phyloP scores from a whole-genome alignment of 2,797 vertebrate genomes.

The Diplodus sargus region DNA sequence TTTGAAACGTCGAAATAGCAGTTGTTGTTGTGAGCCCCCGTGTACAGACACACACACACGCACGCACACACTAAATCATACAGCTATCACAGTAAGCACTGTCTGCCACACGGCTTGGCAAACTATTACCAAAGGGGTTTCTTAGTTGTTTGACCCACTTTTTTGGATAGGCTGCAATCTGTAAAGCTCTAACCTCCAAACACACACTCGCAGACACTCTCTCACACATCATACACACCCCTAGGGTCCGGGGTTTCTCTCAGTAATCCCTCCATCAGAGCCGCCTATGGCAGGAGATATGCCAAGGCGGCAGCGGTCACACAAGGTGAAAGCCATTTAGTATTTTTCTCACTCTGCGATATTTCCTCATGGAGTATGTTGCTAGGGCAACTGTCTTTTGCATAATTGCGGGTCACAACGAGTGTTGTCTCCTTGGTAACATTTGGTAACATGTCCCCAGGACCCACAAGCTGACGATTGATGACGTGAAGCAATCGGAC shows the following conservation, averaged over 20 bases:
- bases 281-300: conserved; percentile 44
- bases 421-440: conserved; percentile 71
- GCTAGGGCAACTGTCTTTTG: conserved; percentile 70
- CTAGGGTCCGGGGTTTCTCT: conserved; percentile 46
- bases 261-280: conserved; percentile 70
- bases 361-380: conserved; percentile 62
- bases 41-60: conserved; percentile 1
- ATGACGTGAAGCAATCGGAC: conserved; percentile 88
- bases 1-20: not conserved
- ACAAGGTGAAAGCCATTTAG: conserved; percentile 74
- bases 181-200: conserved; percentile 53
- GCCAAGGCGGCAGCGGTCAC: conserved; percentile 63
- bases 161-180: conserved; percentile 52
- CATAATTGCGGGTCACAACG: conserved; percentile 58
- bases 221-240: conserved; percentile 32
- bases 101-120: conserved; percentile 46
- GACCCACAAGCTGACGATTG: conserved; percentile 90
- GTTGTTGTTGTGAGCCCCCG: not conserved
- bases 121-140: conserved; percentile 55
- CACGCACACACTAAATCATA: conserved; percentile 5
- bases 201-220: conserved; percentile 24
- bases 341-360: conserved; percentile 52
- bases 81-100: conserved; percentile 22
- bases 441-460: conserved; percentile 75
- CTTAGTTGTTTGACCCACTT: conserved; percentile 66